Conservation (phyloP, 2,888 invertebrate genomes). For the Ferdinandea cuprea region DNA sequence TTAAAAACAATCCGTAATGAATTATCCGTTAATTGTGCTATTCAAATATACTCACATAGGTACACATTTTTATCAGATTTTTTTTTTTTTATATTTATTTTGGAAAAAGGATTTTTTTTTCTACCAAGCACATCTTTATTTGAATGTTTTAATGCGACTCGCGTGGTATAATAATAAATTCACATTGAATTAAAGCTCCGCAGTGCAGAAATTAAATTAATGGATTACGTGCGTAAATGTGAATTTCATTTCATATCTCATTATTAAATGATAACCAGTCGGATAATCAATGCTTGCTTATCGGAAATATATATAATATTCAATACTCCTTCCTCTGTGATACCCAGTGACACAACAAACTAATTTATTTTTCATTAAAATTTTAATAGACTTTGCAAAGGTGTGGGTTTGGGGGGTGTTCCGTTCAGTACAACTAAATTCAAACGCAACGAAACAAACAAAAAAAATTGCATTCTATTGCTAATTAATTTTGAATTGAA, state of each 20-base stretch:
- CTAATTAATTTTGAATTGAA: conserved; percentile 61
- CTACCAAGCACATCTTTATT: background rate
- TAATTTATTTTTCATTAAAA: conserved; percentile 59
- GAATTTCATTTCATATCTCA: conserved; percentile 48
- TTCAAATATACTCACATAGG: conserved; percentile 3
- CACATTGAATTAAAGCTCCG: conserved; percentile 30
- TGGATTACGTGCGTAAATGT: conserved; percentile 57
- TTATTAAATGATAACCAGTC: conserved; percentile 48
- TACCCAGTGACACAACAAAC: background rate
- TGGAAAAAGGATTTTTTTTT: background rate
- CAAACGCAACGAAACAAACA: no score
- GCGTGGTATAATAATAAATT: conserved; percentile 40
- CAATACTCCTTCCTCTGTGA: no score
- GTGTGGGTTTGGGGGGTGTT: background rate
- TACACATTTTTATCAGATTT: conserved; percentile 19
- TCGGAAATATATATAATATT: conserved; percentile 2
- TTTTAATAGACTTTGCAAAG: conserved; percentile 47
- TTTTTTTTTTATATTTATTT: background rate
- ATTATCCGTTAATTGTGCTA: conserved; percentile 48
- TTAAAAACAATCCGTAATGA: conserved; percentile 58
- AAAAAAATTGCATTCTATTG: conserved; percentile 8
- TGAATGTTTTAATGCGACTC: background rate
- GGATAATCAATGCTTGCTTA: conserved; percentile 49
- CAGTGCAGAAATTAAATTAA: conserved; percentile 44
- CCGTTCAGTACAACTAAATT: no score